Base-by-base conservation (phyloP, 1,140 invertebrate species). In the Calosoma granatense region DNA sequence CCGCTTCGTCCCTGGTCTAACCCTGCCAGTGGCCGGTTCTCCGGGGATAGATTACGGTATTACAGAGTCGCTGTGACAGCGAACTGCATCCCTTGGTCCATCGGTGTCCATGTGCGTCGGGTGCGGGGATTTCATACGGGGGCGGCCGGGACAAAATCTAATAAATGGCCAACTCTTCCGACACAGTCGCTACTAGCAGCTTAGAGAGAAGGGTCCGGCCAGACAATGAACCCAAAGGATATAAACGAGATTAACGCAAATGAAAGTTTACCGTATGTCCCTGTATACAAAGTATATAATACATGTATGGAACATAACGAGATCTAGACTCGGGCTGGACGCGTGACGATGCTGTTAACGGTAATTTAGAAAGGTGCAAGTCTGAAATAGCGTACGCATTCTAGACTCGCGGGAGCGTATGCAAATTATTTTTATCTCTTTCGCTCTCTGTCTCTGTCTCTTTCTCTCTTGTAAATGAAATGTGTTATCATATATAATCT, bases 151-250 rank as follows among this genome's bases (percentile, higher is more conserved):
- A 36, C 26, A 36, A 36, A 36, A 36, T 36, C 26, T 36, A 36
- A 36, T 36, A 36, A 36, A 36, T 36, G 26, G 26, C n/a, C 6
- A n/a, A 36, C 26, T 36, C 26, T 36, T 36, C 26, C 6, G 26
- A 36, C 6, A 36, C 26, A 36, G 26, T 36, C 6, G 26, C 26
- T 36, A 36, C 26, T 9, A 36, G 26, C n/a, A n/a, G 17, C 41
- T 3, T 17, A 47, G 3, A 17, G 41, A 3, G 15, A 6, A 9
- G 41, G 6, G 17, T 17, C 9, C 9, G 41, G 15, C 41, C 6
- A 47, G 41, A 47, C 41, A 47, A 47, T 47, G 41, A 47, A 47
- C 41, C 41, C 4, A 47, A 47, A 47, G 41, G 41, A 12, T 47
- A 17, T 47, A 47, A 47, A 17, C 15, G 41, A 47, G 41, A 47